These are phyloP conservation scores for Saturnia pavonia DNA, from an alignment of 2,888 invertebrate species.

Conservation along the genomic window DNA sequence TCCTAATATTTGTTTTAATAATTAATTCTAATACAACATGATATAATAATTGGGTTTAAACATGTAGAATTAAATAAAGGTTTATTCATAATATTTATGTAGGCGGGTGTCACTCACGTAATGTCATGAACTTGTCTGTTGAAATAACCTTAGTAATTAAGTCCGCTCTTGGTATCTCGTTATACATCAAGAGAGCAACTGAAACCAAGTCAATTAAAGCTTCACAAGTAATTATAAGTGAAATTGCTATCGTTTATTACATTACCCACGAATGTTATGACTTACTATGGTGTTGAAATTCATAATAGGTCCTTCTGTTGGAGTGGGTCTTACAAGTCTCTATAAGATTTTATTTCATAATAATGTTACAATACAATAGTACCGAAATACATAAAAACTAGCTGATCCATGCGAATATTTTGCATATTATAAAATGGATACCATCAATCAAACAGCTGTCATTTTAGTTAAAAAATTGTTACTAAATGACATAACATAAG, in stretches of 20 bases:
- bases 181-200: conserved; percentile 47
- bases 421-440: no score
- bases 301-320: neutral
- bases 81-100: conserved; percentile 8
- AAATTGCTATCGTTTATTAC: conserved; percentile 15
- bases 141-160: conserved; percentile 50
- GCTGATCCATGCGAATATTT: no score
- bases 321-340: neutral
- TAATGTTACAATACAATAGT: neutral
- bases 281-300: neutral
- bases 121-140: conserved; percentile 39
- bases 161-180: conserved; percentile 40
- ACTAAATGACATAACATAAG: no score
- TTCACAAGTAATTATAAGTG: conserved; percentile 23
- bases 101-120: conserved; percentile 20
- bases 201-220: conserved; percentile 42
- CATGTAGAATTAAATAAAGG: neutral
- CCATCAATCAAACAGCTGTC: no score
- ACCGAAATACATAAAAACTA: neutral
- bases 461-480: no score
- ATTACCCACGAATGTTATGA: conserved; percentile 8
- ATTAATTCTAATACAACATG: neutral
- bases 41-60: conserved; percentile 10
- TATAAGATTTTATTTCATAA: neutral
- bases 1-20: neutral